Evolutionary conservation across 2,113 vertebrate species (phyloP), one percentile per base, ranked within the genome.

Genomic region (Sebastes fasciatus): DNA sequence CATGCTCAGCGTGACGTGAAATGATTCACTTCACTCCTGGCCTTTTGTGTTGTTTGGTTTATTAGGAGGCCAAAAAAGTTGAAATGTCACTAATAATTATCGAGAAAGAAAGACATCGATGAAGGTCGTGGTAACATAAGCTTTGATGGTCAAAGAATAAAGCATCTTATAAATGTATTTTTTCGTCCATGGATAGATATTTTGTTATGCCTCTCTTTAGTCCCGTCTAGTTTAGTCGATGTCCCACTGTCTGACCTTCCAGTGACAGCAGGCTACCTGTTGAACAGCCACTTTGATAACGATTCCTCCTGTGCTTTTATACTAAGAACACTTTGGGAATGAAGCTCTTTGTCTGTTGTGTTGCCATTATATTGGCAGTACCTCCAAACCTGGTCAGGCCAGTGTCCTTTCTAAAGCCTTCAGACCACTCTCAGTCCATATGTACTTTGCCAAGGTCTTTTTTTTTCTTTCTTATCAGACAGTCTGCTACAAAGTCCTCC

Each of bases 1-100:
- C 73, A 73, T 7, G 87, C 83, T 85, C 80, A 34, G 69, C 52
- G 69, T 83, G 84, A 83, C 42, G 51, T 48, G 60, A 70, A 80
- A 79, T 87, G 58, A 88, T 80, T 83, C 68, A 84, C 58, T 52
- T 70, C 71, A 14, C 49, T 45, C 26, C 17, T 21, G 67, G 23
- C 49, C 52, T 80, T 65, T 52, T 73, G 60, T n/a, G 69, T 75
- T 74, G 60, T 60, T 60, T 62, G 64, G 5, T 49, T 70, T 6
- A 40, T 60, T 19, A 51, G 16, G 5, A 72, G 3, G 43, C 26
- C 16, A 55, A 79, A 19, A 3, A 61, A 69, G 43, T 16, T 73
- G 48, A 40, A 26, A 70, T 34, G 76, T 49, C 0, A 26, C 3
- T 40, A 1, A 48, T 23, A 43, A 61, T 69, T 16, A 66, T 51